Conservation (phyloP, 2,113 vertebrate species). For the Tetrao urogallus region DNA sequence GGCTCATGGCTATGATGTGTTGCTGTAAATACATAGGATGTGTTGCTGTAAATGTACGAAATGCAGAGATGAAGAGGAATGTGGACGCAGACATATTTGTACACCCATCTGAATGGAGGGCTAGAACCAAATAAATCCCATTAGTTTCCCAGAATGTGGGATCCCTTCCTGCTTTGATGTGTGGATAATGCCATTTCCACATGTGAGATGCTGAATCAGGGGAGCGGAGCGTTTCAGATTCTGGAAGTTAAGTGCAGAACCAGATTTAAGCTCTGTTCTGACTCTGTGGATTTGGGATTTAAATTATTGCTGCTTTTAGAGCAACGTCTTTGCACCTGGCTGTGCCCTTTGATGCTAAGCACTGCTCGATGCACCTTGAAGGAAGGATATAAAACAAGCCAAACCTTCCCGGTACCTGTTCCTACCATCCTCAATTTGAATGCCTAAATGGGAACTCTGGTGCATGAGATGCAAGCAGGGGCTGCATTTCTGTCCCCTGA, state of each 20-base stretch:
- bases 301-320: not conserved
- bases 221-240: not conserved
- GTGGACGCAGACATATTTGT: conserved; percentile 36
- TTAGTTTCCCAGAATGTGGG: conserved; percentile 47
- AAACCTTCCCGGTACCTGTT: not conserved
- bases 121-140: conserved; percentile 65
- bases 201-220: conserved; percentile 1
- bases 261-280: not conserved
- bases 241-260: not conserved
- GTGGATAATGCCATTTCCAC: conserved; percentile 64
- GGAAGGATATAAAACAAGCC: not conserved
- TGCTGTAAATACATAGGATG: not conserved
- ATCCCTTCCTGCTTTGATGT: conserved; percentile 62
- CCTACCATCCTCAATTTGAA: not conserved
- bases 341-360: not conserved
- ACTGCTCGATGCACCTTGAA: not conserved
- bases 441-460: not conserved
- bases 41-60: conserved; percentile 2
- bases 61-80: not conserved
- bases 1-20: conserved; percentile 12
- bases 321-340: not conserved
- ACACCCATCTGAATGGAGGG: conserved; percentile 26
- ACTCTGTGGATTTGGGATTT: not conserved
- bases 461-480: not conserved
- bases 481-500: not conserved